A percentile compares a stretch with the other conserved stretches of the same genome.
Conservation (phyloP, 2,888 invertebrate genomes). For the Lottia scabra region DNA sequence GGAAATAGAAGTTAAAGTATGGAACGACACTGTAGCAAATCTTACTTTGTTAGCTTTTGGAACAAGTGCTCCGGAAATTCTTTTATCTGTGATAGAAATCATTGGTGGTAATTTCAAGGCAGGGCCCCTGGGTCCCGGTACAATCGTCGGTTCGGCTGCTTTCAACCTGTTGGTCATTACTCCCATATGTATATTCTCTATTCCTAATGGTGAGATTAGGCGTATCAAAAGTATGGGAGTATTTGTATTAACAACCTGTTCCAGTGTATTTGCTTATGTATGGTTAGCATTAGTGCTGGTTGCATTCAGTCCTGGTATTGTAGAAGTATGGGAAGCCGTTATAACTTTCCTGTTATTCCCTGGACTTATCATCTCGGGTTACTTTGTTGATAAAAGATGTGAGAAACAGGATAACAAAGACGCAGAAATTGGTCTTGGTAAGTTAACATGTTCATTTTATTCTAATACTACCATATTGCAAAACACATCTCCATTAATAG, state of each 20-base stretch:
- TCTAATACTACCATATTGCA: neutral
- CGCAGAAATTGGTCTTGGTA: slow-evolving; percentile 58
- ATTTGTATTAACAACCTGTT: slow-evolving; percentile 67
- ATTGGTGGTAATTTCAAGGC: slow-evolving; percentile 67
- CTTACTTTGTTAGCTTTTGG: slow-evolving; percentile 74
- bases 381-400: slow-evolving; percentile 71
- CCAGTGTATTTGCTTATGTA: slow-evolving; percentile 74
- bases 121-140: slow-evolving; percentile 73
- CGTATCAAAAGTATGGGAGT: slow-evolving; percentile 70
- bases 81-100: slow-evolving; percentile 72
- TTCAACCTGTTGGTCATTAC: slow-evolving; percentile 74
- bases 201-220: slow-evolving; percentile 69
- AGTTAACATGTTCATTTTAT: slow-evolving; percentile 12
- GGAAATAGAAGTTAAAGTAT: slow-evolving; percentile 72
- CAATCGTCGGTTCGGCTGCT: slow-evolving; percentile 75
- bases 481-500: too few species aligned
- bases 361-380: slow-evolving; percentile 72
- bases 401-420: slow-evolving; percentile 50
- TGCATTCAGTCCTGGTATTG: slow-evolving; percentile 64
- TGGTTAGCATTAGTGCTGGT: slow-evolving; percentile 74
- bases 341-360: slow-evolving; percentile 75
- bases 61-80: slow-evolving; percentile 74
- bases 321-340: slow-evolving; percentile 75
- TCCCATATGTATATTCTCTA: slow-evolving; percentile 72
- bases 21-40: slow-evolving; percentile 75